Evolutionary conservation across 1,140 invertebrate genomes (phyloP).

Genomic region (Pseudomyrmex gracilis): DNA sequence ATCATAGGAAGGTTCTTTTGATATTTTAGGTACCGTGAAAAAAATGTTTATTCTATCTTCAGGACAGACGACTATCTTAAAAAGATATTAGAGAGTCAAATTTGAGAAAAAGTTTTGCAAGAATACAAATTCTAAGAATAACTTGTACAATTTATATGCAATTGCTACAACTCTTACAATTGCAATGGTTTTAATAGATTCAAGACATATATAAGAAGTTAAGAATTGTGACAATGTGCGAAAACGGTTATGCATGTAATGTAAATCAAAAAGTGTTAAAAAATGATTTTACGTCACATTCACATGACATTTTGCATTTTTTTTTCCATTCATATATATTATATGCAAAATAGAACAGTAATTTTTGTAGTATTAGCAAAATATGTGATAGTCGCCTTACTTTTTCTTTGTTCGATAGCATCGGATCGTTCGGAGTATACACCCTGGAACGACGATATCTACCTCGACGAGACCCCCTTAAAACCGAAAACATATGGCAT

Average conservation of each 20-base stretch:
- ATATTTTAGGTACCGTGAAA: constrained; percentile 34
- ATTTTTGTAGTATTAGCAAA: constrained; percentile 19
- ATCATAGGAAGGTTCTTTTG: constrained; percentile 75
- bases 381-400: constrained; percentile 14
- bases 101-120: background rate
- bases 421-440: constrained; percentile 12
- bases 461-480: constrained; percentile 49
- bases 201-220: too few relatives aligned
- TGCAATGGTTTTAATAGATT: too few relatives aligned
- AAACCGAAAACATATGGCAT: constrained; percentile 70
- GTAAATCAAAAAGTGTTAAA: too few relatives aligned
- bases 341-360: background rate
- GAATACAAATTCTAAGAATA: background rate
- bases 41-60: constrained; percentile 66
- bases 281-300: too few relatives aligned
- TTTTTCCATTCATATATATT: background rate
- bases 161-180: too few relatives aligned
- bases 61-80: constrained; percentile 26
- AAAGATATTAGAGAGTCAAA: background rate
- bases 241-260: too few relatives aligned
- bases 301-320: background rate
- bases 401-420: constrained; percentile 41
- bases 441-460: constrained; percentile 7
- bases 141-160: too few relatives aligned
- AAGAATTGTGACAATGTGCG: too few relatives aligned